Percentiles rank a stretch among this genome's conserved stretches.
phyloP scores from a whole-genome alignment of 2,113 vertebrate species.

The Ptilorrhoa leucosticta region DNA sequence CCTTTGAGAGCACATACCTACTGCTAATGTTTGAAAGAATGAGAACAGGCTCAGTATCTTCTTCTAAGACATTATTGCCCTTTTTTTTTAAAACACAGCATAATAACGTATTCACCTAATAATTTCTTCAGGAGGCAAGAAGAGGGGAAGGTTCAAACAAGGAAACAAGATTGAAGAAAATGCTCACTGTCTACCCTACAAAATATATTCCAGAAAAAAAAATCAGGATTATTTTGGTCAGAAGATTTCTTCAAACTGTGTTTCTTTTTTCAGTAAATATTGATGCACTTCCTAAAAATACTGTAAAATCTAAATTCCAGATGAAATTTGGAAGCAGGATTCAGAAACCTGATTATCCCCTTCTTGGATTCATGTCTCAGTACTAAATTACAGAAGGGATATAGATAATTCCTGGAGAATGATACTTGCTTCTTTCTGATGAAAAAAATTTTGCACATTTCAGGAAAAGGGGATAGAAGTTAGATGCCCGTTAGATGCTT shows the following conservation, averaged over 20 bases:
- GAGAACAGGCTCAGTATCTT: neutral
- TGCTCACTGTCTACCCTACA: neutral
- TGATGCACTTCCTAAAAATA: neutral
- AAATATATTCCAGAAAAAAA: neutral
- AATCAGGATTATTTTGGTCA: neutral
- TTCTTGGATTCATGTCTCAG: neutral
- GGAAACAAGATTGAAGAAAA: neutral
- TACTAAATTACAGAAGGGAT: neutral
- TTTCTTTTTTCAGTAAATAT: neutral
- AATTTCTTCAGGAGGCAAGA: neutral
- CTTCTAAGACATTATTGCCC: neutral
- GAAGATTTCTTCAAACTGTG: neutral
- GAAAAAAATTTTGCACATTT: neutral
- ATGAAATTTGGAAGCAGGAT: neutral
- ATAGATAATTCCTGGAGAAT: neutral
- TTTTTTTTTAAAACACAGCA: accelerated
- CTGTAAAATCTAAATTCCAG: neutral
- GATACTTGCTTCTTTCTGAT: neutral
- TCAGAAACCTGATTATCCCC: neutral
- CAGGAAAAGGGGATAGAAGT: neutral
- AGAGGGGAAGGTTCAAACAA: neutral
- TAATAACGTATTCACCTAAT: neutral
- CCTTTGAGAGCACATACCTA: neutral
- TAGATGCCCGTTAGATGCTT: accelerated
- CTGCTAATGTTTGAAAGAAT: neutral